Base-by-base conservation (phyloP, 1,140 invertebrate genomes). In the Chlorops oryzae region DNA sequence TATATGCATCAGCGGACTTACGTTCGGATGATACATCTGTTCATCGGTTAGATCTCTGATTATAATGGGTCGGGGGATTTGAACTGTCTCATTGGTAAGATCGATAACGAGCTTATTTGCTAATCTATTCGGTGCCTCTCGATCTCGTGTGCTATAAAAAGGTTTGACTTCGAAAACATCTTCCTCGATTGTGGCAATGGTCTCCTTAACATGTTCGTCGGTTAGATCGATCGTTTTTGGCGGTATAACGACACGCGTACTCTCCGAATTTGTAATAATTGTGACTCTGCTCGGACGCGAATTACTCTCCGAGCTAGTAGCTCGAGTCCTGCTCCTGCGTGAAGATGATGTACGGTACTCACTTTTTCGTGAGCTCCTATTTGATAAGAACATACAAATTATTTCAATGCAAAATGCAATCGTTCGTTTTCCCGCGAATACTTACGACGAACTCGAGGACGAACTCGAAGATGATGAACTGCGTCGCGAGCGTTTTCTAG, bases 41-140 rank as follows among this genome's bases (percentile, higher is more conserved):
- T 59, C 54, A 0, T 28, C 34, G 3, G 40, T 40, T 13, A 23
- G 7, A 13, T 52, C 38, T 18, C 39, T 41, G 25, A 35, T 12
- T 5, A 24, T 7, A 3, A 35, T 5, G 2, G 55, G 45, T 28
- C 63, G 63, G 5, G 57, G 44, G 15, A 70, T 27, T 3, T 39
- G 58, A 5, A 68, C 59, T 1, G 68, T 69, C 34, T 70, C 63
- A 9, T 51, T 62, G 7, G 66, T 57, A 0, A 68, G 46, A 35
- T 71, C 68, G 10, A 68, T 68, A n/a, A 66, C 57, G 12, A 70
- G 62, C 42, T 71, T 71, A 1, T 64, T 54, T 22, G 55, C 34
- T 24, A 22, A 25, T 47, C 52, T 47, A 18, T 40, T 57, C 0
- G 50, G 55, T 1, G 55, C 39, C 15, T 69, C 59, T 5, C 57